A percentile compares a stretch with the other conserved stretches of the same genome.
Conservation (phyloP, 2,888 invertebrate genomes). For the Cryptus viduatorius region DNA sequence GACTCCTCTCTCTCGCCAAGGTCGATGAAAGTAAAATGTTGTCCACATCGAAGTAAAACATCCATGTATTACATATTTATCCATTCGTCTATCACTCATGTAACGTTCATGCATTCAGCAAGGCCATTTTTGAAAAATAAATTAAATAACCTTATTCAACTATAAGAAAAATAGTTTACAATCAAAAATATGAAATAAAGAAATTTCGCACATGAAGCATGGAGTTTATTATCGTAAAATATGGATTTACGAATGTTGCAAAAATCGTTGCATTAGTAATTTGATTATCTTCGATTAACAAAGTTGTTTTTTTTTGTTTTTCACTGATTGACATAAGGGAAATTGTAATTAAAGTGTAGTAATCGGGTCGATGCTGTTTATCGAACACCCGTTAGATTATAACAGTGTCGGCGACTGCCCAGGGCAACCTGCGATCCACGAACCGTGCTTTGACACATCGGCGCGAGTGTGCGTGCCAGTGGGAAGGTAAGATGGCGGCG, state of each 20-base stretch:
- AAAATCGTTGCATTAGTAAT: not conserved
- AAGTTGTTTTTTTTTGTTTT: not conserved
- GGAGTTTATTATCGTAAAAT: not conserved
- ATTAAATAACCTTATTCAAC: not conserved
- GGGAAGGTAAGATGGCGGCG: conserved; percentile 91
- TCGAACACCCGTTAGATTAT: conserved; percentile 48
- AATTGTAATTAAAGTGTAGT: not conserved
- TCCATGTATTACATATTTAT: not conserved
- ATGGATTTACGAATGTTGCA: not conserved
- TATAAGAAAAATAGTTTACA: not conserved
- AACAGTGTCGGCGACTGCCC: conserved; percentile 52
- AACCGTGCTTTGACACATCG: conserved; percentile 82
- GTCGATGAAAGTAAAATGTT: conserved; percentile 29
- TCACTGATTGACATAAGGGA: not conserved
- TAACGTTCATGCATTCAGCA: not conserved
- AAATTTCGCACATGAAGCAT: not conserved
- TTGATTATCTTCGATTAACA: not conserved
- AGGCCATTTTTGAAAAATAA: not conserved
- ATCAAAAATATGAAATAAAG: not conserved
- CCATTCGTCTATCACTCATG: not conserved
- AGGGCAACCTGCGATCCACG: conserved; percentile 69
- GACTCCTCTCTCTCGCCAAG: conserved; percentile 34
- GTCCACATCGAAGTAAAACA: conserved; percentile 16
- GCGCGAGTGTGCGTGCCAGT: conserved; percentile 79
- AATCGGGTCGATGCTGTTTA: conserved; percentile 14